A percentile compares a stretch with the other conserved stretches of the same genome.
Conservation (phyloP, 2,113 vertebrate species). For the Trogon melanurus region DNA sequence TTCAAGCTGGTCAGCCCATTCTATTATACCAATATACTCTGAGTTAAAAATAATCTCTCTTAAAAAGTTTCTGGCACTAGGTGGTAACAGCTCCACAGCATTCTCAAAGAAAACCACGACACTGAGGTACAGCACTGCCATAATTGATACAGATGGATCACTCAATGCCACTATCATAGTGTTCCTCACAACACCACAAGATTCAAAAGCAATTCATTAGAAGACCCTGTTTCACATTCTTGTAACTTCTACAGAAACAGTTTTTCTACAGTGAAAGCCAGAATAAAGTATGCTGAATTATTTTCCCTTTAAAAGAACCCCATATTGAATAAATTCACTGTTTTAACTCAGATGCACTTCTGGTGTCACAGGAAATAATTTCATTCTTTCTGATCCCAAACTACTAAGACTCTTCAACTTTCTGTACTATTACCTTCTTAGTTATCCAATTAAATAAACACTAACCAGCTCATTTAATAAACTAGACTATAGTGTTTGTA, state of each 20-base stretch:
- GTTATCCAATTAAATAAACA: constrained; percentile 14
- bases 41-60: neutral
- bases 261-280: neutral
- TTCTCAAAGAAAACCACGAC: neutral
- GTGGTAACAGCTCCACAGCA: neutral
- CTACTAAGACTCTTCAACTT: neutral
- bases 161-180: neutral
- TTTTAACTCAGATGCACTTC: neutral
- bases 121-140: neutral
- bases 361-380: neutral
- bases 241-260: neutral
- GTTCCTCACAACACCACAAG: neutral
- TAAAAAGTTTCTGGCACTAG: neutral
- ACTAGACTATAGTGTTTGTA: neutral
- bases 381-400: neutral
- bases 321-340: neutral
- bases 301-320: neutral
- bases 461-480: constrained; percentile 8
- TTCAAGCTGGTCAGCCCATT: neutral
- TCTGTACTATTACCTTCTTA: neutral
- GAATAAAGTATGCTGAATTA: neutral
- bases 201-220: neutral
- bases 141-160: neutral
- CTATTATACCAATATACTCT: neutral
- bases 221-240: neutral